Base-by-base conservation (phyloP, 1,140 invertebrate species). In the Drosophila bocki region DNA sequence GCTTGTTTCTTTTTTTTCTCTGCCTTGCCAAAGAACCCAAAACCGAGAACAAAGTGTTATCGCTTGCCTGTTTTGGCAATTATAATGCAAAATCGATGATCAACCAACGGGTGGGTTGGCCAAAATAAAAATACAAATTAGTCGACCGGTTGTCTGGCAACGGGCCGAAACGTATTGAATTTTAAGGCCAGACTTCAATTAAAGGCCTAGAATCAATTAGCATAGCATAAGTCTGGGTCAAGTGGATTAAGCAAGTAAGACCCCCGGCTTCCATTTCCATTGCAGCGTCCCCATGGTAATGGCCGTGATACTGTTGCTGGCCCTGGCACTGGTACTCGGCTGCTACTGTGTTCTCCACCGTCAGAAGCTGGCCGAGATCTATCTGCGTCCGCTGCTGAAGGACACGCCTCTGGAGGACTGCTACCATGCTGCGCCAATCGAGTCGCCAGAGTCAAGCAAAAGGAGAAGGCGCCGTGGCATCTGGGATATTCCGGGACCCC, bases 401-500 rank as follows among this genome's bases (percentile, higher is more conserved):
- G 80, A 78, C 26, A 75, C 77, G 4, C 77, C 70, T 8, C 58
- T 85, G 33, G 82, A 85, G 58, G 91, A 91, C 17, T 91, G 67
- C 44, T 92, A 91, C 50, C 85, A 91, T 88, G 91, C 91, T 11
- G 77, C 71, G 15, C 78, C 84, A 11, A 82, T 92, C 12, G 78
- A 78, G 33, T 59, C 64, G 12, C 57, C 64, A 7, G 65, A 57
- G 44, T n/a, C 64, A 3, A 37, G 35, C 0, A 64, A 64, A n/a
- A 50, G 39, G 7, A 71, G 51, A 37, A 61, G 77, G 5, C 75
- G 70, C 6, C 76, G 83, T 7, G 76, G 50, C 60, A 91, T 93
- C 17, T 93, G 83, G 86, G 83, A 93, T 12, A 94, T 98, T 15
- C 97, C 97, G 0, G 97, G 97, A n/a, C 97, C 97, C 0, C 91